Evolutionary conservation across 2,113 vertebrate genomes (phyloP), one percentile per base, ranked within the genome.

Genomic region (Aphyosemion australe): DNA sequence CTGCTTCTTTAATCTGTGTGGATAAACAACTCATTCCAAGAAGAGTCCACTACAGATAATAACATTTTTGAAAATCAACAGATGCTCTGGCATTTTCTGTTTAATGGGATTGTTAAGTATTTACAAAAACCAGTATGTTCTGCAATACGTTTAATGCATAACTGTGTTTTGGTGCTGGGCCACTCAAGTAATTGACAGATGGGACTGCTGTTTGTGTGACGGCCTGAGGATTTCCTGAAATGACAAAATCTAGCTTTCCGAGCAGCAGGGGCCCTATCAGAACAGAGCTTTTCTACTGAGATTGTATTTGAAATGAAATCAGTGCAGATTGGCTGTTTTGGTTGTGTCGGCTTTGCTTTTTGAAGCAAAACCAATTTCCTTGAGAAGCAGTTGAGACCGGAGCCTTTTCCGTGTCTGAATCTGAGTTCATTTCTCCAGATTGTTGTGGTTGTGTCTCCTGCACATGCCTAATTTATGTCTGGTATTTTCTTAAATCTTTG

Each of bases 21-120:
- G 82, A 85, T 84, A 83, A 82, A 85, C 83, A 82, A 77, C 65
- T 81, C 75, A 88, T 89, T 82, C 82, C 73, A 70, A 74, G 78
- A 85, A 83, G 78, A 83, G 80, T 80, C 80, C 80, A 72, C 70
- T 77, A 74, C 58, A 85, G 79, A 87, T 82, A 61, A 84, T 79
- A 81, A 80, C 34, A 72, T 72, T 85, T 86, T 86, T 82, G 72
- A 86, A 83, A 86, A 87, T 85, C 78, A 79, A 81, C 75, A 80
- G 83, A 88, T 72, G 78, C 58, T 53, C 63, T 34, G 15, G 74
- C 78, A 67, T 82, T 76, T 68, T 79, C 76, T 63, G 26, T 79
- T 79, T 85, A 86, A 88, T 87, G 84, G 82, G 77, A 85, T 88
- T 86, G 65, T 85, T 84, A 78, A 88, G 84, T 82, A 87, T 87